Evolutionary conservation across 2,888 invertebrate genomes (phyloP).

Genomic region (Herminia tarsipennalis): DNA sequence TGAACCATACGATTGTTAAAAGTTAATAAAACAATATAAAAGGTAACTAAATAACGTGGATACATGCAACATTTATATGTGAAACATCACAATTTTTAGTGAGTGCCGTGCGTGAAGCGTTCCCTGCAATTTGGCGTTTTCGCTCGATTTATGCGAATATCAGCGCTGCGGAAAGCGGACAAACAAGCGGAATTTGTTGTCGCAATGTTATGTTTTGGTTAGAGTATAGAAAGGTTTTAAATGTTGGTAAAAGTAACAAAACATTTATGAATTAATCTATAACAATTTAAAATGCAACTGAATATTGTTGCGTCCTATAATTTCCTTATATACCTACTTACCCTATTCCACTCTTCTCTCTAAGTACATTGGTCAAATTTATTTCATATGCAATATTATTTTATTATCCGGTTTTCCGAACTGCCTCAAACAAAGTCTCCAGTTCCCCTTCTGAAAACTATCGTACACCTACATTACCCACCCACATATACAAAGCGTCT

Average conservation of each 20-base stretch:
- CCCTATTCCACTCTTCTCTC: neutral
- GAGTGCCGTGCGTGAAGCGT: slow-evolving; percentile 74
- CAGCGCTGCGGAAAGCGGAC: slow-evolving; percentile 76
- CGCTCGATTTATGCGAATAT: slow-evolving; percentile 81
- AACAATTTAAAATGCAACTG: too few relatives aligned
- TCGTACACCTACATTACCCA: slow-evolving; percentile 8
- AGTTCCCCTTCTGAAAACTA: slow-evolving; percentile 22
- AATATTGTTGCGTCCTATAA: too few relatives aligned
- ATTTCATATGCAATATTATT: neutral
- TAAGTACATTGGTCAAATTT: neutral
- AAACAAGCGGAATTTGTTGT: slow-evolving; percentile 80
- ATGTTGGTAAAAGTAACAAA: too few relatives aligned
- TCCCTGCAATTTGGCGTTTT: slow-evolving; percentile 80
- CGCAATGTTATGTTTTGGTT: slow-evolving; percentile 74
- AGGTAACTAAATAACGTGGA: slow-evolving; percentile 57
- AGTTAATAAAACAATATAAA: slow-evolving; percentile 64
- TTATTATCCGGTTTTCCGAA: neutral
- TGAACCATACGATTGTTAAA: slow-evolving; percentile 47
- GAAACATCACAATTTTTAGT: slow-evolving; percentile 77
- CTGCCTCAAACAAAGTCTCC: slow-evolving; percentile 50
- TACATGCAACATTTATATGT: slow-evolving; percentile 74
- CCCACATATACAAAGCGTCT: slow-evolving; percentile 18
- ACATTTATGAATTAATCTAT: too few relatives aligned
- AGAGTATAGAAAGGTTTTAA: too few relatives aligned
- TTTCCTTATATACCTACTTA: too few relatives aligned